Evolutionary conservation across 2,113 vertebrate species (phyloP).

Genomic region (Peromyscus maniculatus): DNA sequence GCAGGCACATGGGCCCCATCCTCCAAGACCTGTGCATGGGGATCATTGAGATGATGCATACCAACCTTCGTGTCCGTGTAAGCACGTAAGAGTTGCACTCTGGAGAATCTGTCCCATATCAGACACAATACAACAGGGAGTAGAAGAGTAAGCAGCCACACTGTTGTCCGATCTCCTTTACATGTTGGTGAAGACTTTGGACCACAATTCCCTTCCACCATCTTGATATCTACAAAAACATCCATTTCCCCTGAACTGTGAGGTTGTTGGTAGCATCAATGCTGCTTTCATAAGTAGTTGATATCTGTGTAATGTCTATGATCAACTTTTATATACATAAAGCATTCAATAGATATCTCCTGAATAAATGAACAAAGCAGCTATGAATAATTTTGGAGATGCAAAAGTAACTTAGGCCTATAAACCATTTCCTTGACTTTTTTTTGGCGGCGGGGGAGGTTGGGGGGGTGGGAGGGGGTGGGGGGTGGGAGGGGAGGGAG

Average conservation of each 20-base stretch:
- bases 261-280: not conserved
- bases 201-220: not conserved
- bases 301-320: not conserved
- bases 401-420: not conserved
- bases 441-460: not conserved
- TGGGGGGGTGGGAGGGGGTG: not conserved
- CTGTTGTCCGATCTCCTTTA: not conserved
- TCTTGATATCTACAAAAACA: not conserved
- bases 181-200: too few relatives aligned
- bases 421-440: not conserved
- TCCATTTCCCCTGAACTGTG: not conserved
- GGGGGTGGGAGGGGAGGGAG: too few relatives aligned
- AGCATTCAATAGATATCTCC: not conserved
- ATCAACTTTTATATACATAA: not conserved
- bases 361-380: not conserved
- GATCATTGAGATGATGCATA: not conserved
- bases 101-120: not conserved
- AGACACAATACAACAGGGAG: not conserved
- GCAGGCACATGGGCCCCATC: not conserved
- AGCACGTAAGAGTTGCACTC: not conserved
- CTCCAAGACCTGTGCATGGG: not conserved
- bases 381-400: not conserved
- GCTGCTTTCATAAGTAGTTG: slow-evolving; percentile 2
- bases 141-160: not conserved
- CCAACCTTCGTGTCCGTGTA: too few relatives aligned